Base-by-base conservation (phyloP, 1,140 invertebrate genomes). In the Parasteatoda tepidariorum region DNA sequence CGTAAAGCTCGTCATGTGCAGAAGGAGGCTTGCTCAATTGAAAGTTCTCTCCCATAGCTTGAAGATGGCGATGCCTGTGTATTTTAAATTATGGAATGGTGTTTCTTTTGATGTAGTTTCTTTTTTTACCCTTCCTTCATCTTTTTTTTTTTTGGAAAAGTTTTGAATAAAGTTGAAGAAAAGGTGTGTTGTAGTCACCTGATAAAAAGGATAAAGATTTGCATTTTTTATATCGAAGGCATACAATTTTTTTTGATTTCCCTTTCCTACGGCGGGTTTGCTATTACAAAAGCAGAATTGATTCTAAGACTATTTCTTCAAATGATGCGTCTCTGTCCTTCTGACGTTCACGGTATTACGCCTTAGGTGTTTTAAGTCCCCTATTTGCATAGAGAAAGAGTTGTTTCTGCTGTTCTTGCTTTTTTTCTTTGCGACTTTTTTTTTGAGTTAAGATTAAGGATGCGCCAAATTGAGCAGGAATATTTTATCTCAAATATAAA, bases 241-340 rank as follows among this genome's bases (percentile, higher is more conserved):
- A 38, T 30, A 18, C 33, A 26, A 41, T 4, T 48, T 48, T 48
- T 48, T 48, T n/a, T 48, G 9, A 13, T 4, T 2, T 48, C 38
- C 18, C 18, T 48, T 15, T 64, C 34, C 61, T 74, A 22, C 30
- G 33, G 28, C 18, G n/a, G 48, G 48, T 59, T 64, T 34, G 71
- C 71, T 61, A 74, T 74, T 74, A 74, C 71, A 61, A 74, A 30
- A 74, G 31, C 54, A 74, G 55, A 74, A 74, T 74, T 74, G 71
- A 74, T 74, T 74, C 34, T 31, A 24, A 33, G 55, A 61, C 30
- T 26, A 28, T 68, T 34, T 33, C 71, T 61, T 74, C 71, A 74
- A 74, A 74, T 74, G 71, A 74, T 57, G 18, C 61, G 59, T 74
- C 28, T 57, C 18, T 11, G 55, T n/a, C n/a, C n/a, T n/a, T n/a